phyloP scores from a whole-genome alignment of 2,888 invertebrate species.

The Yponomeuta sedellus region DNA sequence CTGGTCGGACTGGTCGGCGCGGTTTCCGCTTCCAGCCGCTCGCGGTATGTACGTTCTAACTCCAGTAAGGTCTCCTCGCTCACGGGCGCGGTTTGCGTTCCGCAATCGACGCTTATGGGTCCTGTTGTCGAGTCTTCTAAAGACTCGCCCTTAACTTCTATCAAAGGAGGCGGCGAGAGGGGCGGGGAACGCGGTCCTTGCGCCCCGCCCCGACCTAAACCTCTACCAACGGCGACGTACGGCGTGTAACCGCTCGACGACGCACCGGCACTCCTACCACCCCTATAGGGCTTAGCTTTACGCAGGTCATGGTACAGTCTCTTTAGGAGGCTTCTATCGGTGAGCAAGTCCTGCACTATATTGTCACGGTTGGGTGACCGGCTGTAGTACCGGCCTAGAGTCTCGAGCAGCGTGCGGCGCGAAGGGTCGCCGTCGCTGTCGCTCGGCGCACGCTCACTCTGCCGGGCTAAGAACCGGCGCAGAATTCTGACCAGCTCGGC shows the following conservation, averaged over 20 bases:
- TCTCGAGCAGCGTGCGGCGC: constrained; percentile 78
- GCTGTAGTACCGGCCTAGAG: constrained; percentile 80
- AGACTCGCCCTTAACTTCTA: constrained; percentile 80
- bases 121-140: constrained; percentile 57
- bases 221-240: constrained; percentile 38
- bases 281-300: constrained; percentile 77
- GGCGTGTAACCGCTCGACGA: constrained; percentile 65
- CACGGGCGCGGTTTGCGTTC: constrained; percentile 79
- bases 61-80: constrained; percentile 72
- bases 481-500: constrained; percentile 80
- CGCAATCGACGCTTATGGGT: constrained; percentile 53
- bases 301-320: constrained; percentile 84
- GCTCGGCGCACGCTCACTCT: constrained; percentile 52
- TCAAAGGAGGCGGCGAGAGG: constrained; percentile 80
- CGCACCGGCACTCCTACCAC: constrained; percentile 52
- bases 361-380: constrained; percentile 80
- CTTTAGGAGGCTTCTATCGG: constrained; percentile 83
- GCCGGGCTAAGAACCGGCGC: constrained; percentile 73
- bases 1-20: constrained; percentile 63
- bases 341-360: constrained; percentile 83
- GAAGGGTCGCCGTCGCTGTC: constrained; percentile 45
- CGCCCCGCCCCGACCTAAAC: constrained; percentile 21
- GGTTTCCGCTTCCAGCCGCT: constrained; percentile 58
- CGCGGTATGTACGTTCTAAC: constrained; percentile 63
- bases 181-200: constrained; percentile 55